Evolutionary conservation across 2,888 invertebrate genomes (phyloP), one percentile per base, ranked within the genome.

Genomic region (Agapetus fuscipes): DNA sequence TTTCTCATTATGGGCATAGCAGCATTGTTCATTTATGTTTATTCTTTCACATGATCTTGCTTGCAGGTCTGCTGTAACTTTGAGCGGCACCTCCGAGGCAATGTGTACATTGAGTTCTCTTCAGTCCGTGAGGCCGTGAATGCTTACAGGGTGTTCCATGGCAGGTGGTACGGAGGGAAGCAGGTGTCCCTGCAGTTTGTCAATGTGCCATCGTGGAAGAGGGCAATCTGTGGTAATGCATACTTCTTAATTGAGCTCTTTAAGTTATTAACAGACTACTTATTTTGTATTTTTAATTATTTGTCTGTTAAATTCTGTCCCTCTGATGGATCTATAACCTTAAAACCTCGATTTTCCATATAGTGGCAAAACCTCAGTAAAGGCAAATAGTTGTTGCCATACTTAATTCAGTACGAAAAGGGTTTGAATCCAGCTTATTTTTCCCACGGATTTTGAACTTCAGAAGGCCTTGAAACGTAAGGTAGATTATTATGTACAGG

Each of bases 161-260:
- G 87, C 0, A 76, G 94, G 3, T 94, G 81, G 78, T 95, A 91
- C 59, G 93, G 81, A 2, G 86, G 90, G 2, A 79, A 78, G 51
- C 87, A 83, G 53, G 63, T 95, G 0, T 80, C 80, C 39, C 77
- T 88, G 45, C 81, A 86, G 54, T 91, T 93, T 62, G 83, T 83
- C 41, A 71, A 70, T 31, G 72, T 94, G 17, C 64, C 66, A 10
- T 80, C 80, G 1, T 95, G 94, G 94, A 83, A 80, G 54, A 72
- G 76, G 51, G 91, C 94, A 17, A 77, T 94, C 55, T 95, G 95
- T 72, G 93, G 94, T 79, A 70, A 66, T 68, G 27, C 15, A 17
- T 31, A 24, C 13, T 28, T n/a, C 5, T 28, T n/a, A 28, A 15
- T 11, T 15, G 17, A 24, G 11, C 16, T 20, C n/a, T 17, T 13